phyloP scores from a whole-genome alignment of 2,797 vertebrate genomes.

The Melopsittacus undulatus region DNA sequence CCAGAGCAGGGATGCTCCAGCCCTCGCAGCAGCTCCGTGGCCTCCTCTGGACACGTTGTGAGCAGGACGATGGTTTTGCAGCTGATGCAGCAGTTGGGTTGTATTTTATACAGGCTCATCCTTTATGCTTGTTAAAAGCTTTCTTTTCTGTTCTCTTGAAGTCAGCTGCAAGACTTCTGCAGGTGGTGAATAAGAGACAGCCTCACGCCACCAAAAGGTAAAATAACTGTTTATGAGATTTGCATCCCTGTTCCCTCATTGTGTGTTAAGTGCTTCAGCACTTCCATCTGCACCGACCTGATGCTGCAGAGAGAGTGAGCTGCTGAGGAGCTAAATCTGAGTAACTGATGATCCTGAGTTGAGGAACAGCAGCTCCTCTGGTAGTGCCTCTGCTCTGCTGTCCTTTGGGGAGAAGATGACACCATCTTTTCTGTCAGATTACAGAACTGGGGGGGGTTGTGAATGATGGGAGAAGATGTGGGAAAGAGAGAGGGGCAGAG shows the following conservation, averaged over 20 bases:
- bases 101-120: neutral
- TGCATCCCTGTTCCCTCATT: neutral
- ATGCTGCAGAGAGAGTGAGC: neutral
- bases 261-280: no score
- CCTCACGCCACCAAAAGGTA: constrained; percentile 71
- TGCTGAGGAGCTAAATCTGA: neutral
- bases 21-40: neutral
- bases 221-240: neutral
- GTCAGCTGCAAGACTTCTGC: constrained; percentile 74
- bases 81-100: neutral
- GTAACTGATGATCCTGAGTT: neutral
- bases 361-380: neutral
- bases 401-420: neutral
- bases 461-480: neutral
- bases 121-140: neutral
- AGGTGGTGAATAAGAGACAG: constrained; percentile 46
- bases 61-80: neutral
- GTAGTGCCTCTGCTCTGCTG: neutral
- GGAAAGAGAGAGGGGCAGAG: neutral
- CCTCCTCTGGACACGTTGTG: neutral
- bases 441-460: neutral
- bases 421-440: neutral
- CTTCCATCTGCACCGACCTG: neutral
- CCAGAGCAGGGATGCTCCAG: neutral
- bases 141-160: constrained; percentile 48